phyloP scores from a whole-genome alignment of 2,797 vertebrate genomes.

The Eurystomus glaucurus region DNA sequence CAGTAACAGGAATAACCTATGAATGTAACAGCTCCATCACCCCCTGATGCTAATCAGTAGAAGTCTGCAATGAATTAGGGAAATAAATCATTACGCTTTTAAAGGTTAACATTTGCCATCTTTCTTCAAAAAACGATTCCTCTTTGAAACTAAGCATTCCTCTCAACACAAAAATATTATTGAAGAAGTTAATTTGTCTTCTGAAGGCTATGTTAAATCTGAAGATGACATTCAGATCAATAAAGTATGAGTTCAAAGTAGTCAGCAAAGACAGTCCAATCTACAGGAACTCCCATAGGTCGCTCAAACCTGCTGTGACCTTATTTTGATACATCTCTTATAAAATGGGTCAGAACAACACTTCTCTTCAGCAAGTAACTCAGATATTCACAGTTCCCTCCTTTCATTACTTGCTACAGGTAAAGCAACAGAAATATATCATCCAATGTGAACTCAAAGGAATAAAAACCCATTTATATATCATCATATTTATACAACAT shows the following conservation, averaged over 20 bases:
- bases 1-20: background rate
- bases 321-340: background rate
- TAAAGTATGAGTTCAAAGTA: background rate
- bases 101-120: conserved; percentile 58
- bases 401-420: background rate
- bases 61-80: background rate
- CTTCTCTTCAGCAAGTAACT: background rate
- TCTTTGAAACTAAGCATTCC: conserved; percentile 22
- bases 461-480: background rate
- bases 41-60: background rate
- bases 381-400: background rate
- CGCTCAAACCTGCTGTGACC: background rate
- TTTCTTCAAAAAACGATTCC: background rate
- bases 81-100: conserved; percentile 47
- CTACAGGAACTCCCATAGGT: background rate
- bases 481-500: background rate
- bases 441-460: background rate
- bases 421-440: background rate
- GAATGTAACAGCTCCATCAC: background rate
- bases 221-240: conserved; percentile 21
- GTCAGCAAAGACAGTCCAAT: background rate
- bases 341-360: background rate
- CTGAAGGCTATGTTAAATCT: conserved; percentile 3
- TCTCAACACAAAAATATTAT: conserved; percentile 37
- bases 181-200: conserved; percentile 22